Evolutionary conservation across 2,888 invertebrate species (phyloP), one percentile per base, ranked within the genome.

Genomic region (Escarpia spicata): DNA sequence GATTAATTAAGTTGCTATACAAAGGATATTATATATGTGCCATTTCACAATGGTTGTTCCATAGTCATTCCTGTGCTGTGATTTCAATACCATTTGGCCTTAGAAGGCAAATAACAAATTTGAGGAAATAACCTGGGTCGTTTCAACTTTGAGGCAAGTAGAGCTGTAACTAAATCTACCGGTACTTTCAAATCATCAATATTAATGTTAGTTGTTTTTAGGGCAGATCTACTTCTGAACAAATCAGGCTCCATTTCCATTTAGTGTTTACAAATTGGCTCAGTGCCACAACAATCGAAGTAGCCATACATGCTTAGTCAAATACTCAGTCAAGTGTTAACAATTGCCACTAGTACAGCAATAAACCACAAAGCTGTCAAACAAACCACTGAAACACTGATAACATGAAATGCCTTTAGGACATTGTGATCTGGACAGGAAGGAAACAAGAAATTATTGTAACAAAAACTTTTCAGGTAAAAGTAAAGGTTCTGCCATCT

Each of bases 401-500:
- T 75, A 75, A 75, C 26, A 75, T 19, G 75, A 75, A 75, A 75
- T 75, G 75, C 75, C 75, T 75, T 75, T 75, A 75, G 75, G 75
- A 75, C 26, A 75, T 75, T 26, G n/a, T n/a, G 75, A 75, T 19
- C 75, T n/a, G 26, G 75, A 75, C 75, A 75, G 19, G n/a, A 26
- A 75, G 26, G 3, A 26, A 26, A 75, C 26, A 75, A 6, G 75
- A 6, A 75, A 26, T 26, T 26, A n/a, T 75, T 4, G 19, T 75
- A 12, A 52, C 52, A 52, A 12, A 52, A 12, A 52, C 52, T 2
- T 52, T 52, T 52, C 0, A 52, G 9, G 52, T 12, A 52, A 52
- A 52, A 37, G 9, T 75, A 75, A 26, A 75, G 26, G 26, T 75
- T 75, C n/a, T 75, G 75, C 75, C 19, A 75, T 75, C 6, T 75